Evolutionary conservation across 2,797 vertebrate species (phyloP).

Genomic region (Molothrus aeneus): DNA sequence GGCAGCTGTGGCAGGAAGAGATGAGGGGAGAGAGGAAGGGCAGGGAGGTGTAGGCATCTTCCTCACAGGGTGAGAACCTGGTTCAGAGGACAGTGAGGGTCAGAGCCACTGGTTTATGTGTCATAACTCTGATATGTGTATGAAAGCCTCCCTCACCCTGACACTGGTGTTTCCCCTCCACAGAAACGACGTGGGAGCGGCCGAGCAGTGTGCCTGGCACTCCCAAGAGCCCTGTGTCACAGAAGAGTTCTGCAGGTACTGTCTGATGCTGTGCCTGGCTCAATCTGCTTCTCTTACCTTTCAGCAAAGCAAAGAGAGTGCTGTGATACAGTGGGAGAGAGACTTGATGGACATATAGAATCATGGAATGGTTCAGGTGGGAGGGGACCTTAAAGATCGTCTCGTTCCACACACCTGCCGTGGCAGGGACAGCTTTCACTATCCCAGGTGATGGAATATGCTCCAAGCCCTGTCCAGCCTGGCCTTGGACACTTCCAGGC

Average conservation of each 20-base stretch:
- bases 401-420: fast-evolving
- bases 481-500: background rate
- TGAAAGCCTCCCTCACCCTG: background rate
- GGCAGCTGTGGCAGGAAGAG: background rate
- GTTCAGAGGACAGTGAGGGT: background rate
- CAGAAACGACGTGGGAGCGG: constrained; percentile 97
- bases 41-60: background rate
- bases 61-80: background rate
- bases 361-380: background rate
- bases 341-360: background rate
- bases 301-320: background rate
- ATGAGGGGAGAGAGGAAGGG: background rate
- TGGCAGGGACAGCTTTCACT: background rate
- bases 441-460: background rate
- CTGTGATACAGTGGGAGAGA: background rate
- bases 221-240: constrained; percentile 84
- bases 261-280: background rate
- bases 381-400: background rate
- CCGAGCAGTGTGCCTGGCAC: constrained; percentile 89
- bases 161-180: constrained; percentile 17
- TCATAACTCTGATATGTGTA: background rate
- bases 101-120: background rate
- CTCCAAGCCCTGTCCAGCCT: background rate
- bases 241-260: constrained; percentile 92
- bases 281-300: background rate